phyloP scores from a whole-genome alignment of 1,140 invertebrate genomes.

The Chionoecetes opilio region DNA sequence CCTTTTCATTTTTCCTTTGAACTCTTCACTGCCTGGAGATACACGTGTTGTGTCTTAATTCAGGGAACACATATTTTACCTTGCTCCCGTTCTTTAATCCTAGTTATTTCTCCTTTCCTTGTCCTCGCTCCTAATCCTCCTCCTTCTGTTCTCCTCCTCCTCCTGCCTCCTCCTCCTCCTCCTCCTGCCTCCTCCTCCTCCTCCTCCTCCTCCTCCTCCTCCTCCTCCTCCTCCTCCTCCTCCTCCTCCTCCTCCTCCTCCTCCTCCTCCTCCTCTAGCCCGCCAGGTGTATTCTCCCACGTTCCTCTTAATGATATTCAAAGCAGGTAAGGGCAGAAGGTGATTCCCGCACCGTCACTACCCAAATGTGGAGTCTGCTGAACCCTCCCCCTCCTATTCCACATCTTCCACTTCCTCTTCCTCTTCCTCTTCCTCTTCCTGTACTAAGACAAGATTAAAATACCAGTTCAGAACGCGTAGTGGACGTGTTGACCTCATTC shows the following conservation, averaged over 20 bases:
- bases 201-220: no score
- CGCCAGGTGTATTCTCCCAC: background rate
- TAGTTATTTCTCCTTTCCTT: background rate
- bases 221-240: background rate
- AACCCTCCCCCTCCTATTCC: background rate
- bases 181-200: no score
- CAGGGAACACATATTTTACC: background rate
- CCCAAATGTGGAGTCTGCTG: background rate
- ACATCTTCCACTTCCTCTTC: no score
- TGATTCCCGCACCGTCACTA: background rate
- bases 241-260: background rate
- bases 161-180: no score
- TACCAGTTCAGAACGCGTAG: no score
- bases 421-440: no score
- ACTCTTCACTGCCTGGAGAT: background rate
- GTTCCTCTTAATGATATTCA: conserved; percentile 21
- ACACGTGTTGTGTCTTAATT: no score
- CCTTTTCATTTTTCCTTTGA: background rate
- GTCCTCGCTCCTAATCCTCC: background rate
- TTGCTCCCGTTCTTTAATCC: background rate
- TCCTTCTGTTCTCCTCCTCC: background rate
- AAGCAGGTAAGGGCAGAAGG: background rate
- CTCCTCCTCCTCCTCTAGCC: background rate
- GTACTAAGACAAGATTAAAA: no score
- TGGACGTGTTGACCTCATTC: no score